These are phyloP conservation scores for Scartelaos histophorus DNA, from an alignment of 2,113 vertebrate genomes.

Conservation along the genomic window DNA sequence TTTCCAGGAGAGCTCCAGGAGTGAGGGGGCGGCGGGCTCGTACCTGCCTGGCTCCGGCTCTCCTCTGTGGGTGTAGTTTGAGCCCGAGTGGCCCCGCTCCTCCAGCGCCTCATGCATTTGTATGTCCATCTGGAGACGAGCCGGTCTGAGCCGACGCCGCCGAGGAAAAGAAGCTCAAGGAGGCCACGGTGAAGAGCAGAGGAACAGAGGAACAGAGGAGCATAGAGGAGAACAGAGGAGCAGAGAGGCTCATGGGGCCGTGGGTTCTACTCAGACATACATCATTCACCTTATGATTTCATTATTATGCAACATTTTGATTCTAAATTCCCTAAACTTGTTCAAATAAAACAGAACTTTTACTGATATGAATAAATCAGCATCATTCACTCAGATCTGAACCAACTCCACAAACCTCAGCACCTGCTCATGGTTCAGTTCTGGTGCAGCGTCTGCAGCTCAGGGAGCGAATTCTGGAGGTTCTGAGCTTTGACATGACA, in stretches of 20 bases:
- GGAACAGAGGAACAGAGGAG: constrained; percentile 22
- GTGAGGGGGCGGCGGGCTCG: constrained; percentile 56
- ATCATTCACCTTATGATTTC: too few species aligned
- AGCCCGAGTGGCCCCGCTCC: constrained; percentile 69
- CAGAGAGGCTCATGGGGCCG: neutral
- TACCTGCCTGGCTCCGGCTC: constrained; percentile 55
- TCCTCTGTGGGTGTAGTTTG: constrained; percentile 59
- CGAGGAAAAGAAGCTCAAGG: constrained; percentile 54
- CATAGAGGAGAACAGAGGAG: too few species aligned
- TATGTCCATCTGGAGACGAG: constrained; percentile 76
- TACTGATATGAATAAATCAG: too few species aligned
- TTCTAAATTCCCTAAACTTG: too few species aligned
- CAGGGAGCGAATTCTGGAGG: too few species aligned
- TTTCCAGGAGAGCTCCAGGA: constrained; percentile 49
- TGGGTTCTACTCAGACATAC: neutral
- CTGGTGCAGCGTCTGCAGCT: too few species aligned
- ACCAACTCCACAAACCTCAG: too few species aligned
- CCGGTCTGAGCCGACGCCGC: constrained; percentile 72
- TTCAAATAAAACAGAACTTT: too few species aligned
- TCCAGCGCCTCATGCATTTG: constrained; percentile 75
- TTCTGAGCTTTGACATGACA: too few species aligned
- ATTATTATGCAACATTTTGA: too few species aligned
- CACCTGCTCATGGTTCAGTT: too few species aligned
- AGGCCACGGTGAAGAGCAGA: constrained; percentile 68
- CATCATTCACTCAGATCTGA: too few species aligned